Evolutionary conservation across 2,797 vertebrate genomes (phyloP).

Genomic region (Poecilia picta): DNA sequence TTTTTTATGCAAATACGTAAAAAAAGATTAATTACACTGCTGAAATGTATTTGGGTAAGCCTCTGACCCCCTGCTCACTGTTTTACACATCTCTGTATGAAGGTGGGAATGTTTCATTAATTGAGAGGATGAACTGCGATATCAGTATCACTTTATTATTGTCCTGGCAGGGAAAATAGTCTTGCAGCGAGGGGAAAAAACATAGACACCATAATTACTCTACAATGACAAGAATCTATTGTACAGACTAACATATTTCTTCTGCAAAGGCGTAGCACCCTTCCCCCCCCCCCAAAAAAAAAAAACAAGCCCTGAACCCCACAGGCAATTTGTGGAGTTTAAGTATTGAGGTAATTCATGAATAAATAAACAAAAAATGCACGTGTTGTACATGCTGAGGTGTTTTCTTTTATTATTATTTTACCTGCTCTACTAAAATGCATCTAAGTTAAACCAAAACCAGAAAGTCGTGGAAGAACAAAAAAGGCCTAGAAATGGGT

Average conservation of each 20-base stretch:
- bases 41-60: neutral
- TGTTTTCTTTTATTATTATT: neutral
- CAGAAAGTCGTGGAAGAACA: neutral
- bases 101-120: neutral
- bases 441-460: neutral
- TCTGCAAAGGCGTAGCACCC: neutral
- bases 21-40: no score
- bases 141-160: neutral
- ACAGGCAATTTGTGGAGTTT: neutral
- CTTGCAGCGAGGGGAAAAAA: neutral
- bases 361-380: no score
- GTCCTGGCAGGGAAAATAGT: neutral
- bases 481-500: neutral
- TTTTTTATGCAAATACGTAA: no score
- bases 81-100: neutral
- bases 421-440: neutral
- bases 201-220: neutral
- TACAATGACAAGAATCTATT: neutral
- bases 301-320: neutral
- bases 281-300: no score
- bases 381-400: neutral
- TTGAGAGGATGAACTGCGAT: neutral
- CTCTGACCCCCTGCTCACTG: neutral
- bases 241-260: neutral
- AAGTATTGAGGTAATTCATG: neutral